Conservation (phyloP, 2,113 vertebrate species). For the Sigmodon hispidus region DNA sequence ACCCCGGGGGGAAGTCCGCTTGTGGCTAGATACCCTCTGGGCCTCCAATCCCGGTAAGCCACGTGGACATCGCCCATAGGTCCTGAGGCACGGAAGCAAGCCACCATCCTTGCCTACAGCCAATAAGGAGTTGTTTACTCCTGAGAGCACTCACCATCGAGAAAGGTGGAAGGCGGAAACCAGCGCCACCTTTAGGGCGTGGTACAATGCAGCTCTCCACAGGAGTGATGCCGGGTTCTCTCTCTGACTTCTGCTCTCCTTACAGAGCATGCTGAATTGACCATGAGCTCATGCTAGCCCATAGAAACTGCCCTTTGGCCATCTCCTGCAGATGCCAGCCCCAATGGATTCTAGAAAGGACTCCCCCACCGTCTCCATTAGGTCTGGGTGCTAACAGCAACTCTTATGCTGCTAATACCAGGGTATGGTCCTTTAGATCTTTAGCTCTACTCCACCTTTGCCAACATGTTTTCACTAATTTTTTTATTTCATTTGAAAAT, state of each 20-base stretch:
- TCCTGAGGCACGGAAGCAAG: too few relatives aligned
- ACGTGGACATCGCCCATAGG: too few relatives aligned
- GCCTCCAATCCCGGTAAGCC: too few relatives aligned
- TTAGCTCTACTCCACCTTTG: background rate
- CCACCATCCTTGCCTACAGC: too few relatives aligned
- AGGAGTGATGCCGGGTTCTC: background rate
- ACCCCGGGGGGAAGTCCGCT: too few relatives aligned
- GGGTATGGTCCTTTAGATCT: background rate
- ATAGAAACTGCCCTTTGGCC: background rate
- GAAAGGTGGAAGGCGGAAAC: too few relatives aligned
- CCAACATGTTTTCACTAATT: background rate
- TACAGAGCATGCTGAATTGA: background rate
- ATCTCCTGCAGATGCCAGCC: background rate
- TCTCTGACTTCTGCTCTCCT: background rate
- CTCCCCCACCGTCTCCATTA: background rate
- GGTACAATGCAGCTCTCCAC: too few relatives aligned
- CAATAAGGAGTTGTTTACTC: too few relatives aligned
- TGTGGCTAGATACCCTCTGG: too few relatives aligned
- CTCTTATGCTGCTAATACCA: too few relatives aligned
- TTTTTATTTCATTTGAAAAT: background rate
- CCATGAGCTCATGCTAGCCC: background rate
- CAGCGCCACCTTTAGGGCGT: too few relatives aligned
- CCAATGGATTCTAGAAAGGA: background rate
- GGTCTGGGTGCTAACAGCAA: background rate
- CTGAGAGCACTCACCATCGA: too few relatives aligned